Percentiles rank a stretch among this genome's conserved stretches.
phyloP scores from a whole-genome alignment of 2,113 vertebrate species.

The Microcebus lehilahytsara region DNA sequence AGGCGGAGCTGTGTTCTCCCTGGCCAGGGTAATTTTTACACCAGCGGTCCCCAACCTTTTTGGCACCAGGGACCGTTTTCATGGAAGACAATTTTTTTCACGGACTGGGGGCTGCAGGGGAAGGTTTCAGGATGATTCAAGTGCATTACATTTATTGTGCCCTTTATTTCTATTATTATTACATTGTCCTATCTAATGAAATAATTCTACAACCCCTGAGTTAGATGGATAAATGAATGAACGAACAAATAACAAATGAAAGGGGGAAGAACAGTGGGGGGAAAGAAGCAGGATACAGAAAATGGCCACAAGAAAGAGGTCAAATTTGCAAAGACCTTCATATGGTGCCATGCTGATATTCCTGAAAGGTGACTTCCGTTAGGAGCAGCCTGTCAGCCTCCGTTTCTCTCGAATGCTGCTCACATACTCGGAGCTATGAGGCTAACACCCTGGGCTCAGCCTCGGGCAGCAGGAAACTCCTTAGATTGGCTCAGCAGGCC shows the following conservation, averaged over 20 bases:
- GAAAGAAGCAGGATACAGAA: not conserved
- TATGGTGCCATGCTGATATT: accelerated
- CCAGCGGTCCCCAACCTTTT: no score
- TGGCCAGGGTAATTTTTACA: no score
- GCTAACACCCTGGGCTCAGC: not conserved
- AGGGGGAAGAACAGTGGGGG: not conserved
- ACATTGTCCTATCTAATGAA: no score
- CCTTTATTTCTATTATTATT: no score
- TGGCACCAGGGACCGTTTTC: no score
- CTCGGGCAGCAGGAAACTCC: not conserved
- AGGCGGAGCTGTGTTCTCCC: accelerated
- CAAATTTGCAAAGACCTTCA: not conserved
- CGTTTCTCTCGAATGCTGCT: not conserved
- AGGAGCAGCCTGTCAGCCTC: not conserved
- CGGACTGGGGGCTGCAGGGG: no score
- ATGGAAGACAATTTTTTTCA: no score
- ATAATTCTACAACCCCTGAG: no score
- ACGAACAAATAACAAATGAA: not conserved
- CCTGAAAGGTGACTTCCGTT: not conserved
- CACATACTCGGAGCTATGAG: not conserved
- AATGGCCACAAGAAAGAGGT: not conserved
- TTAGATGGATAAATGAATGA: not conserved
- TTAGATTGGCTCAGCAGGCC: conserved; percentile 7
- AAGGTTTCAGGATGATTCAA: no score
- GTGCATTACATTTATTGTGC: no score